Conservation (phyloP, 2,888 invertebrate species). For the Meiosimyza platycephala region DNA sequence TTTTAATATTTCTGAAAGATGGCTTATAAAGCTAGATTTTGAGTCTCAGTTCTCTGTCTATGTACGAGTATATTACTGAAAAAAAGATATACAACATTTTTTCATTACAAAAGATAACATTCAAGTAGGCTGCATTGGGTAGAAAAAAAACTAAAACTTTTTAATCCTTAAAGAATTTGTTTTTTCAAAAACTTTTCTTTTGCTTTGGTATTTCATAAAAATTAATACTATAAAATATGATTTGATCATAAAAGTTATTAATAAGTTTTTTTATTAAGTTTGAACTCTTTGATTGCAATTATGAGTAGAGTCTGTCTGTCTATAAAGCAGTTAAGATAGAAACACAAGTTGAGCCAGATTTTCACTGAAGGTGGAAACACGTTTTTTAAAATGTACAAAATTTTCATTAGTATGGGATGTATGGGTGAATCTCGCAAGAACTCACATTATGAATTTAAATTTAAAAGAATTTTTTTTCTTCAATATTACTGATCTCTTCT, state of each 20-base stretch:
- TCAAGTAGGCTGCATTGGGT: no score
- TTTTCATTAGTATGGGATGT: not conserved
- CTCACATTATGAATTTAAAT: not conserved
- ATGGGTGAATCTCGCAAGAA: not conserved
- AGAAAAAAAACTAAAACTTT: not conserved
- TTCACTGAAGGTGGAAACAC: constrained; percentile 25
- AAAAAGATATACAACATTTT: no score
- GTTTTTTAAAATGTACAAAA: not conserved
- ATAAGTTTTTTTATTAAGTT: not conserved
- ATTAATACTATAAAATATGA: constrained; percentile 14
- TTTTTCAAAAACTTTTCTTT: not conserved
- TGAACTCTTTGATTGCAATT: constrained; percentile 7
- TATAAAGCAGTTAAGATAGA: constrained; percentile 17
- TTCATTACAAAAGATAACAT: no score
- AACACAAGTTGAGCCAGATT: constrained; percentile 18
- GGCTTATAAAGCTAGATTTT: no score
- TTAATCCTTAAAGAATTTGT: not conserved
- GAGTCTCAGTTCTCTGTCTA: no score
- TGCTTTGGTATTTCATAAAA: constrained; percentile 12
- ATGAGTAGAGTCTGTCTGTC: not conserved
- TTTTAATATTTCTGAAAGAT: no score
- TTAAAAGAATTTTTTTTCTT: not conserved
- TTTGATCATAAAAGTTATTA: not conserved
- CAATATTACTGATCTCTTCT: not conserved
- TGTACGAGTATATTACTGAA: no score